Evolutionary conservation across 23 tunicate species (phyloP), one percentile per base, ranked within the genome.

Genomic region (Aplidium turbinatum): DNA sequence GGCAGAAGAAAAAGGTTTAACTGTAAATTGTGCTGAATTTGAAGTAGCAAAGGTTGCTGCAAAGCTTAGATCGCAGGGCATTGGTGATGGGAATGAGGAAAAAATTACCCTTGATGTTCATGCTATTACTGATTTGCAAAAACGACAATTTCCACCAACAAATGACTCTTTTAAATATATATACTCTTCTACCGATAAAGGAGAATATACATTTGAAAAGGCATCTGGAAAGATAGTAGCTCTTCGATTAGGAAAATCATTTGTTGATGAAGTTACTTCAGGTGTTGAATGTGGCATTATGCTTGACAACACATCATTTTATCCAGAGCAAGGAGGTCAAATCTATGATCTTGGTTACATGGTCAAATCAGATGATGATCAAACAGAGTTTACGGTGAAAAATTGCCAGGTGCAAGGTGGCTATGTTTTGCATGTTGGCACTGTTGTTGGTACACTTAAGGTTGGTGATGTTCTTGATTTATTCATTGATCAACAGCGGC

Each of bases 291-390:
- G 97, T 61, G 99, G 99, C 6, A 46, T 94, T 11, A 2, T 94
- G 31, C 82, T 94, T 36, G 99, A 94, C 74, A 33, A 38, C 16
- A 94, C 99, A 19, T 82, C 57, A 21, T 94, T 94, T 35, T 94
- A 94, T 64, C 92, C 99, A 31, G 99, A 94, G 62, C 99, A 94
- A 39, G 99, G 99, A 40, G 99, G 99, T 3, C 99, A 94, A 50
- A 77, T 94, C 1, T 94, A 60, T 78, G 99, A 94, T 57, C 47
- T 58, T 28, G 99, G 99, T 25, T 94, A 40, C 82, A 60, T 94
- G 58, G 73, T 38, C 16, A 76, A 60, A 82, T 18, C 11, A 1
- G 82, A 53, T 33, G 94, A 81, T 66, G 90, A 82, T 0, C 76
- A 77, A 33, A 81, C 85, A 29, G 95, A 87, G 40, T 87, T 94